A percentile compares a stretch with the other conserved stretches of the same genome.
Conservation (phyloP, 2,113 vertebrate species). For the Cyphomyrus plagiostoma region DNA sequence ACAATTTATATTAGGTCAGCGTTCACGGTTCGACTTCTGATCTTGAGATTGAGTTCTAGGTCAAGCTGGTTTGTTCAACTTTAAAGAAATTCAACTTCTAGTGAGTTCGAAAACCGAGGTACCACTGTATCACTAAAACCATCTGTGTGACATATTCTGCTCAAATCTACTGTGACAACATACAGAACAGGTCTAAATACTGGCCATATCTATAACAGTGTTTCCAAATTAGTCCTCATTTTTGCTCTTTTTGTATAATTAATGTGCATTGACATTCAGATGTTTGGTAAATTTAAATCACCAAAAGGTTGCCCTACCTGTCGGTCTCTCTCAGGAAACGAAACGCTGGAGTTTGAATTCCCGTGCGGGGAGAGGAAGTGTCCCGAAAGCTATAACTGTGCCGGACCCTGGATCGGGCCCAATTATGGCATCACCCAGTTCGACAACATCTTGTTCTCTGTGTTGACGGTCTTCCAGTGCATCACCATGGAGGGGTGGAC, state of each 20-base stretch:
- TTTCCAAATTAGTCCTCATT: background rate
- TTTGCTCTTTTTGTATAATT: background rate
- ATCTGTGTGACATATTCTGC: background rate
- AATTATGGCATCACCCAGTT: constrained; percentile 98
- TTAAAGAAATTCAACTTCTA: too few relatives aligned
- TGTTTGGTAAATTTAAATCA: background rate
- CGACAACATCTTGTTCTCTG: constrained; percentile 96
- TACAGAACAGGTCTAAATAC: background rate
- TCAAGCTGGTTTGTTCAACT: too few relatives aligned
- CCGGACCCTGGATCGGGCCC: constrained; percentile 80
- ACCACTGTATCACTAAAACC: background rate
- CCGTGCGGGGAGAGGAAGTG: constrained; percentile 83
- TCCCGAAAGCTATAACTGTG: constrained; percentile 75
- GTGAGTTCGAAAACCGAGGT: too few relatives aligned
- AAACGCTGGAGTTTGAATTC: constrained; percentile 54
- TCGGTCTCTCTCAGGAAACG: constrained; percentile 44
- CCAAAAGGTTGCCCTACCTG: background rate
- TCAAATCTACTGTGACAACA: background rate
- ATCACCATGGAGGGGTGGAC: constrained; percentile 99
- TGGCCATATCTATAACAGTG: background rate
- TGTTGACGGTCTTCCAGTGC: constrained; percentile 98
- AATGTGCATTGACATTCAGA: background rate
- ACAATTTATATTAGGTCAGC: too few relatives aligned
- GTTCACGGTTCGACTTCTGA: too few relatives aligned
- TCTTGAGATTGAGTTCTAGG: too few relatives aligned